Percentiles rank a stretch among this genome's conserved stretches.
Conservation (phyloP, 2,797 vertebrate species). For the Periparus ater region DNA sequence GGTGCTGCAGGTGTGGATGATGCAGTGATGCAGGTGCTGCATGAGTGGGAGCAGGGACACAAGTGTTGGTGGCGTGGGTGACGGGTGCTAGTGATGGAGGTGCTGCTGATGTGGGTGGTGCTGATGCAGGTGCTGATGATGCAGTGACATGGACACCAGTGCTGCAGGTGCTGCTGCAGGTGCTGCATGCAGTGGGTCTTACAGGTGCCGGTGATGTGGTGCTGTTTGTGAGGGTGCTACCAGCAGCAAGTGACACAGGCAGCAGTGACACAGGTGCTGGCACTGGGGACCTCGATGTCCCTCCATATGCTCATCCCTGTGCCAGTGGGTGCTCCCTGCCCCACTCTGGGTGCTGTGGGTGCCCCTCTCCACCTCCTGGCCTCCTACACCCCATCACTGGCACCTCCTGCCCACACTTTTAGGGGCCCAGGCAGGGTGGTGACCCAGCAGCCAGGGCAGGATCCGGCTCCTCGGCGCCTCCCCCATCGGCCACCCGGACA, state of each 20-base stretch:
- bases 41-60: background rate
- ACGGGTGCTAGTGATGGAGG: background rate
- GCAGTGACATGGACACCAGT: background rate
- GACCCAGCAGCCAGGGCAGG: background rate
- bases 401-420: background rate
- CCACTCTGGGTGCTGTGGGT: background rate
- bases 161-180: background rate
- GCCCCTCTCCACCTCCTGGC: background rate
- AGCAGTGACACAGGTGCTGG: background rate
- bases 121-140: no score
- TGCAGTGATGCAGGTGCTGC: background rate
- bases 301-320: rapidly evolving
- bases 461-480: rapidly evolving
- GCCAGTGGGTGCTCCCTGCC: background rate
- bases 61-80: background rate
- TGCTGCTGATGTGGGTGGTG: background rate
- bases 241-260: background rate
- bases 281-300: rapidly evolving
- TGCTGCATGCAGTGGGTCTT: rapidly evolving
- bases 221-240: background rate
- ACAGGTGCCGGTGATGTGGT: background rate
- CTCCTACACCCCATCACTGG: background rate
- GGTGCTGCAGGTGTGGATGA: background rate
- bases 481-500: rapidly evolving
- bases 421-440: rapidly evolving